phyloP scores from a whole-genome alignment of 2,113 vertebrate genomes.

The Rynchops niger region DNA sequence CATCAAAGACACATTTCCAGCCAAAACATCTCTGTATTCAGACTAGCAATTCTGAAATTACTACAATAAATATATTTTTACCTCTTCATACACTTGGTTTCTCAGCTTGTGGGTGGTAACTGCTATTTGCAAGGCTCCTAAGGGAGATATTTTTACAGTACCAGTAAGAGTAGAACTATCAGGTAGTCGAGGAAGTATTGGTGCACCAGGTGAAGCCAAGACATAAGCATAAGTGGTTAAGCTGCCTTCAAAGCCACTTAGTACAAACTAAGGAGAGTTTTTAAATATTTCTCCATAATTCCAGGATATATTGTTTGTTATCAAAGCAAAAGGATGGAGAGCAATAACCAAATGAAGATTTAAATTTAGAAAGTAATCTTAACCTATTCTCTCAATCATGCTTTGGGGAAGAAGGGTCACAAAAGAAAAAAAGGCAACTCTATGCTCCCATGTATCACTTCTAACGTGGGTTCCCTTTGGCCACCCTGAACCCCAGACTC shows the following conservation, averaged over 20 bases:
- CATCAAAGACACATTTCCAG: background rate
- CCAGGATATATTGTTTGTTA: background rate
- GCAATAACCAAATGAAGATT: background rate
- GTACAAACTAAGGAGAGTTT: background rate
- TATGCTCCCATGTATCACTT: background rate
- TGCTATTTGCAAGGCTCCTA: background rate
- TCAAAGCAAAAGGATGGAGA: background rate
- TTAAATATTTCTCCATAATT: background rate
- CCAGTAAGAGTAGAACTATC: background rate
- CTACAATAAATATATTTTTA: constrained; percentile 14
- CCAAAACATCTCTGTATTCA: background rate
- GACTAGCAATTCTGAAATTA: background rate
- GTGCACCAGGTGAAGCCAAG: background rate
- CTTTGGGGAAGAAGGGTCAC: background rate
- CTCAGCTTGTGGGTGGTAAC: background rate
- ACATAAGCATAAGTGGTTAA: background rate
- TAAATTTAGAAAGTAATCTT: background rate
- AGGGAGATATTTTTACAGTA: constrained; percentile 4
- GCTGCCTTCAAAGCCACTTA: background rate
- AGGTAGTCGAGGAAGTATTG: background rate
- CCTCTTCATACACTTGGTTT: constrained; percentile 31
- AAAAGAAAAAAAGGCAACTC: background rate
- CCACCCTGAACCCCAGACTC: background rate
- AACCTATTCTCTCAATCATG: background rate
- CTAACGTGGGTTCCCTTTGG: background rate